Percentiles rank a stretch among this genome's conserved stretches.
Evolutionary conservation across 1,140 invertebrate genomes (phyloP).

Genomic region (Drosophila pachea): DNA sequence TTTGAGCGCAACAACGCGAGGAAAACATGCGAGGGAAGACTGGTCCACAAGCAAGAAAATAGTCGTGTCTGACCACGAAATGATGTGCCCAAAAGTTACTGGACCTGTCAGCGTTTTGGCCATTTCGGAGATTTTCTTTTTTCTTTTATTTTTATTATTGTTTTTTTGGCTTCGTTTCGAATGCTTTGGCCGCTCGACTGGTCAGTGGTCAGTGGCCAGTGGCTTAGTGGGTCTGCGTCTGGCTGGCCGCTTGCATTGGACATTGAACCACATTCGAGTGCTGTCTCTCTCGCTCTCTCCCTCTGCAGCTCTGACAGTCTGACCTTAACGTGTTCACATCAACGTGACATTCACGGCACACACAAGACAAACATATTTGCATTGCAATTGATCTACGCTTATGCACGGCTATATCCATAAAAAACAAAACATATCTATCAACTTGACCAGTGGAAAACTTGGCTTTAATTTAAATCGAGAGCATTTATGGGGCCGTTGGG

Average conservation of each 20-base stretch:
- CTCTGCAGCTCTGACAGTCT: constrained; percentile 1
- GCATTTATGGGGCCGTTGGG: constrained; percentile 9
- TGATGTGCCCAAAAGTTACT: constrained; percentile 51
- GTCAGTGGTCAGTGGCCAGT: constrained; percentile 52
- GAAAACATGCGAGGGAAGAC: neutral
- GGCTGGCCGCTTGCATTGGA: constrained; percentile 51
- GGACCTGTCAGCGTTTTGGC: constrained; percentile 32
- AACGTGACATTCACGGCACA: constrained; percentile 46
- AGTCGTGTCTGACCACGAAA: constrained; percentile 26
- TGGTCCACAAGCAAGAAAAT: neutral
- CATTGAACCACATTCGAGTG: constrained; percentile 68
- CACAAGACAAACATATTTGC: constrained; percentile 23
- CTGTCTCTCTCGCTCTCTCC: neutral
- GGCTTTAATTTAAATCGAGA: constrained; percentile 5
- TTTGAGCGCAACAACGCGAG: constrained; percentile 64
- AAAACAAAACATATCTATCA: constrained; percentile 14
- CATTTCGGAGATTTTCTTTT: constrained; percentile 16
- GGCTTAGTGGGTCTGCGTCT: constrained; percentile 29
- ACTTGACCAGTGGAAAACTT: constrained; percentile 5
- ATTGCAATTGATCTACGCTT: constrained; percentile 23
- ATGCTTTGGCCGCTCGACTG: constrained; percentile 41
- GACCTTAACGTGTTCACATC: constrained; percentile 56
- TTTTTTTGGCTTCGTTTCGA: constrained; percentile 52
- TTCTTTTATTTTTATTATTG: constrained; percentile 5
- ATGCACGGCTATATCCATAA: constrained; percentile 17